phyloP scores from a whole-genome alignment of 2,113 vertebrate species.

The Bungarus multicinctus region DNA sequence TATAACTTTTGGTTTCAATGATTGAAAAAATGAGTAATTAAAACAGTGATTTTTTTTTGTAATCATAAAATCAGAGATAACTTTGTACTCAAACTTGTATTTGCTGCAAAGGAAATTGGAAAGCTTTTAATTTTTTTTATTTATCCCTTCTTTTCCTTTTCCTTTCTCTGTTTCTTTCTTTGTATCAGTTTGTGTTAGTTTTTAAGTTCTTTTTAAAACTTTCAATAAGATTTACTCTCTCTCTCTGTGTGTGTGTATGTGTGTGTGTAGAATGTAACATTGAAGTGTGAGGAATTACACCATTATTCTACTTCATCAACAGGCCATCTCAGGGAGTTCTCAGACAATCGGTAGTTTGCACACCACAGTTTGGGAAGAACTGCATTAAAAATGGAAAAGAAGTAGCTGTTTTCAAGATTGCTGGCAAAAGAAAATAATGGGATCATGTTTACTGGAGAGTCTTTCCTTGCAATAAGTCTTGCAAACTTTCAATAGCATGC shows the following conservation, averaged over 20 bases:
- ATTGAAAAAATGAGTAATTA: not conserved
- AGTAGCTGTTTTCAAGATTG: not conserved
- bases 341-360: not conserved
- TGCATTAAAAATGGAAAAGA: not conserved
- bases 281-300: not conserved
- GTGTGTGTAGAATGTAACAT: not conserved
- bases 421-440: not conserved
- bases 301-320: not conserved
- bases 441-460: not conserved
- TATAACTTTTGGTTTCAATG: not conserved
- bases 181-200: not conserved
- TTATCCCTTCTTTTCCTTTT: not conserved
- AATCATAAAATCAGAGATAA: not conserved
- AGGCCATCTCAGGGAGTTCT: not conserved
- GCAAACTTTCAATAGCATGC: not conserved
- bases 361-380: not conserved
- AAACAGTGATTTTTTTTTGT: not conserved
- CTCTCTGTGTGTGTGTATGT: too few species aligned
- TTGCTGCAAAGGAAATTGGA: not conserved
- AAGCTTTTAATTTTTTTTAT: not conserved
- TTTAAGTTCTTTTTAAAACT: not conserved
- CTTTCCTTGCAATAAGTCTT: not conserved
- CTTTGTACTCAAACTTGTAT: not conserved
- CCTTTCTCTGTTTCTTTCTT: not conserved
- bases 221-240: not conserved